Conservation (phyloP, 1,140 invertebrate species). For the Drosophila bocki region DNA sequence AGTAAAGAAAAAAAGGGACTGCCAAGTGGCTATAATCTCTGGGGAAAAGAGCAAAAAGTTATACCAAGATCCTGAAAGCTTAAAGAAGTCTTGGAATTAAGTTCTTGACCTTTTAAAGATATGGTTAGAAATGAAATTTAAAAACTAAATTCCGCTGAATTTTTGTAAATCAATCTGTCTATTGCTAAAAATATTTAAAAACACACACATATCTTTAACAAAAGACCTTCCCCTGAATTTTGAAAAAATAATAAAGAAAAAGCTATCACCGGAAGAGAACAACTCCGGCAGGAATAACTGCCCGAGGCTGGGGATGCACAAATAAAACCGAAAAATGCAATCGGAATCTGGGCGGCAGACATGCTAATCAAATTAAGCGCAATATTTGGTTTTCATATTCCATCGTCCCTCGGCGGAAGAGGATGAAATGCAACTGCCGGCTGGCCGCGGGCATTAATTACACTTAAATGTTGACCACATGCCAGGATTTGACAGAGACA, state of each 20-base stretch:
- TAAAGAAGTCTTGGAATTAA: background rate
- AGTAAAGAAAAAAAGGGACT: background rate
- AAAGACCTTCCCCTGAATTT: background rate
- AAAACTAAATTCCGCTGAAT: too few species aligned
- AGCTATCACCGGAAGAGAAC: background rate
- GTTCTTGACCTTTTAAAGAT: background rate
- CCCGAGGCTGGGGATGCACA: constrained; percentile 38
- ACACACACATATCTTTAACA: background rate
- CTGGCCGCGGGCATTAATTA: constrained; percentile 78
- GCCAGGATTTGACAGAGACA: constrained; percentile 73
- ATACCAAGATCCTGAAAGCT: background rate
- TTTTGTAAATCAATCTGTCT: too few species aligned
- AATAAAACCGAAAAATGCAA: constrained; percentile 51
- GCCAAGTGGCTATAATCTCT: background rate
- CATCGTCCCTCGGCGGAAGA: background rate
- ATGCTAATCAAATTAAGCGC: constrained; percentile 77
- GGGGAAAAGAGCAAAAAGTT: constrained; percentile 6
- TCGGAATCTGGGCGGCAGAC: constrained; percentile 35
- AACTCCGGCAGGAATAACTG: constrained; percentile 19
- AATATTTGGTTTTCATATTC: constrained; percentile 79
- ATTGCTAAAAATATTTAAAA: background rate
- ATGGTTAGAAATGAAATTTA: too few species aligned
- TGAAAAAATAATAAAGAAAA: constrained; percentile 16
- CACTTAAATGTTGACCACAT: constrained; percentile 84
- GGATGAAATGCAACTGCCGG: constrained; percentile 55